Evolutionary conservation across 2,888 invertebrate genomes (phyloP).

Genomic region (Eupeodes latifasciatus): DNA sequence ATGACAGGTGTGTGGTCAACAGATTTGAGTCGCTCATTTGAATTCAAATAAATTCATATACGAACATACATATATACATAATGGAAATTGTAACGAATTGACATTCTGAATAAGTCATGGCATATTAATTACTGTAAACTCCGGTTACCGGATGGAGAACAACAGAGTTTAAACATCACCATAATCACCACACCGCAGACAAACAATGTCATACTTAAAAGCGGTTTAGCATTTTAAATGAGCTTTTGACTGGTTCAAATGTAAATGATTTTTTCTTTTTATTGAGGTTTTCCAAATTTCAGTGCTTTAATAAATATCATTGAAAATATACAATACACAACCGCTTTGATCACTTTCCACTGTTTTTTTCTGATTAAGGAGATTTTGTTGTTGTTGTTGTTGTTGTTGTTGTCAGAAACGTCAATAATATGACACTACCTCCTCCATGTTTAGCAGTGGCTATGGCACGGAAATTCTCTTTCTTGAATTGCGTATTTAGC

Average conservation of each 20-base stretch:
- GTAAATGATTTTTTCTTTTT: background rate
- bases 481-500: too few relatives aligned
- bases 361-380: too few relatives aligned
- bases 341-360: too few relatives aligned
- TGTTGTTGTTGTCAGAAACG: too few relatives aligned
- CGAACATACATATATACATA: background rate
- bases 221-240: constrained; percentile 28
- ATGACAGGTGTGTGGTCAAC: background rate
- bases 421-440: too few relatives aligned
- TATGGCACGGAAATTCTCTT: too few relatives aligned
- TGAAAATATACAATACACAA: too few relatives aligned
- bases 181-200: background rate
- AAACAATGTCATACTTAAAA: background rate
- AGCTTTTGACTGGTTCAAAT: background rate
- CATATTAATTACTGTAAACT: constrained; percentile 60
- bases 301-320: background rate
- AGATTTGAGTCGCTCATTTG: constrained; percentile 38
- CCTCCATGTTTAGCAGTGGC: too few relatives aligned
- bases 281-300: background rate
- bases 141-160: constrained; percentile 42
- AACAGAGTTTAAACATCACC: background rate
- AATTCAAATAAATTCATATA: constrained; percentile 22
- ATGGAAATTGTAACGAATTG: constrained; percentile 62
- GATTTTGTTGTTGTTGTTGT: too few relatives aligned
- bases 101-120: constrained; percentile 67